Base-by-base conservation (phyloP, 2,888 invertebrate species). In the Parthenolecanium corni region DNA sequence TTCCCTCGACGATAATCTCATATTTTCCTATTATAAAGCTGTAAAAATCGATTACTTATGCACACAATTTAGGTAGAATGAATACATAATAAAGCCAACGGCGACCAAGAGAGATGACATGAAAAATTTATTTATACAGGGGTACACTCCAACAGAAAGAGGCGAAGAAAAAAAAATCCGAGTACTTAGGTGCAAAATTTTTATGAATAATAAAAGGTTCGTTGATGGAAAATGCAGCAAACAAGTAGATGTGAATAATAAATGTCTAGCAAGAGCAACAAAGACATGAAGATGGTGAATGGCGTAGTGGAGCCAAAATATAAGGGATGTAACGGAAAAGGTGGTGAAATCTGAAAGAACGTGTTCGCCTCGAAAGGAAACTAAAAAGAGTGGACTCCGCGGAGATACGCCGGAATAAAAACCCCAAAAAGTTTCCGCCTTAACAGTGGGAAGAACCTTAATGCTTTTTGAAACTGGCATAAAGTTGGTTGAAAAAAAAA, bases 191-290 rank as follows among this genome's bases (percentile, higher is more conserved):
- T 58, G 47, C 58, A 25, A 58, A 58, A 47, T 20, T 58, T 58
- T 47, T 58, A 58, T 58, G 58, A 58, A 58, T 58, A 58, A 58
- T 58, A 58, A 58, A 58, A 46, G 47, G 31, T 47, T 40, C 40
- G 54, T 56, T 40, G 54, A 56, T 56, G 54, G 54, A 56, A 56
- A 56, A 44, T 44, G 54, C 54, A 40, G 42, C 40, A 42, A 58
- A 58, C 58, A 36, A 47, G 46, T 47, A 47, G 47, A 58, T 16
- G 47, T 47, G 46, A 58, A 58, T 58, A 58, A 58, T 58, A 58
- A 58, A 58, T 58, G 58, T 46, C 16, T 14, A 20, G 20, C 14
- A 47, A 58, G 31, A 56, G 36, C 46, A 44, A 5, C 46, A 44
- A 44, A 16, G n/a, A 16, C 9, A n/a, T 5, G 46, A 44, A 16